A percentile compares a stretch with the other conserved stretches of the same genome.
Conservation (phyloP, 2,888 invertebrate genomes). For the Nasonovia ribisnigri region DNA sequence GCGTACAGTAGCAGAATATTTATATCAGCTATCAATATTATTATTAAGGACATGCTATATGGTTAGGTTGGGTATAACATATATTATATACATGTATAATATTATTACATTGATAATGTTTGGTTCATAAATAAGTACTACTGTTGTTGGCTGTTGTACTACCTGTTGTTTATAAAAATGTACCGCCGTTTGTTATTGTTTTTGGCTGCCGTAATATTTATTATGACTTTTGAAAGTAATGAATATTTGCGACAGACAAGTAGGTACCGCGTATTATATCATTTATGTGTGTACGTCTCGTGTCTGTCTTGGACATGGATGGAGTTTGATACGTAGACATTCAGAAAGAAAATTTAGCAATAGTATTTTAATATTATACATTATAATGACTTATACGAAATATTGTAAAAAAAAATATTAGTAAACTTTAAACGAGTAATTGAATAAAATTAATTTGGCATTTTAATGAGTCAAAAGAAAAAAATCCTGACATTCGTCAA, state of each 20-base stretch:
- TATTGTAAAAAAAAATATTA: background rate
- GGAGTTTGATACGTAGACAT: background rate
- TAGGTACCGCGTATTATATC: background rate
- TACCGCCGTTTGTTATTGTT: background rate
- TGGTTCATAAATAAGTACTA: background rate
- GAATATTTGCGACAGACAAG: background rate
- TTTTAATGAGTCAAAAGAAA: background rate
- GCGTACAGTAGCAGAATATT: background rate
- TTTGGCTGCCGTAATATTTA: background rate
- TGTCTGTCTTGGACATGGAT: background rate
- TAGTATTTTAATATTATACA: background rate
- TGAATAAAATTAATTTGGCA: background rate
- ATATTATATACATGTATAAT: background rate
- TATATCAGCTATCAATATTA: background rate
- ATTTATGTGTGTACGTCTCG: background rate
- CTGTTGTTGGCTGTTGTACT: background rate
- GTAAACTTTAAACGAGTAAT: background rate
- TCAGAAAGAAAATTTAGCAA: slow-evolving; percentile 21
- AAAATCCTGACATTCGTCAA: background rate
- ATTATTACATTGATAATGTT: background rate
- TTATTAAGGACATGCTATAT: background rate
- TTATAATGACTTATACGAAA: background rate
- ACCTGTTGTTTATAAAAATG: background rate
- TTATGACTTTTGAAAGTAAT: background rate
- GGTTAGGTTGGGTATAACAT: background rate